Evolutionary conservation across 2,888 invertebrate species (phyloP), one percentile per base, ranked within the genome.

Genomic region (Lydus trimaculatus): DNA sequence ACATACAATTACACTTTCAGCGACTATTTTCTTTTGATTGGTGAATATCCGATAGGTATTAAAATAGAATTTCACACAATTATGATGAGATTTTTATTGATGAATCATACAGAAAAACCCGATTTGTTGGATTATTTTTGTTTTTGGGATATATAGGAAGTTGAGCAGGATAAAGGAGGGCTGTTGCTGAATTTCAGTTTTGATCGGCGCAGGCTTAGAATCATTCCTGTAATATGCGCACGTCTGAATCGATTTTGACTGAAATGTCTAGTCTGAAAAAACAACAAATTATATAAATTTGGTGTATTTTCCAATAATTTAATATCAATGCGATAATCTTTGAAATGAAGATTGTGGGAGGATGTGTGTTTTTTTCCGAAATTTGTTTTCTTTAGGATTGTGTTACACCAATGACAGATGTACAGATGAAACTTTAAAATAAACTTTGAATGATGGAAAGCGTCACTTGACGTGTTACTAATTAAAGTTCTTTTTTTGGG

Each of bases 171-270:
- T 59, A 8, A 48, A 48, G 11, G 20, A 20, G 48, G 48, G 48
- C 48, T n/a, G n/a, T n/a, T n/a, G n/a, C n/a, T 52, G 65, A 39
- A 62, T 70, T 70, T 67, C 66, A 64, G 70, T 48, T 48, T 20
- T 9, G n/a, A 5, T 20, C 11, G 11, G 48, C 70, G 70, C 70
- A 70, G 17, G 70, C 70, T 65, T 61, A 64, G 70, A 70, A n/a
- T 2, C 59, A 33, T 20, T 67, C 64, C 64, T 52, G 65, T 43
- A 36, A 48, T 56, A 31, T 43, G 70, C 70, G 70, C 70, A 67
- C 70, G 70, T 67, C 70, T 62, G 43, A 64, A 70, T 70, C 70
- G 70, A 70, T 70, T 67, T 64, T 62, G 28, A 48, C 66, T 52
- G 63, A 36, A 69, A 63, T 23, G 36, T 48, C 20, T 48, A 31